phyloP scores from a whole-genome alignment of 1,140 invertebrate genomes.

The Drosophila burlai region DNA sequence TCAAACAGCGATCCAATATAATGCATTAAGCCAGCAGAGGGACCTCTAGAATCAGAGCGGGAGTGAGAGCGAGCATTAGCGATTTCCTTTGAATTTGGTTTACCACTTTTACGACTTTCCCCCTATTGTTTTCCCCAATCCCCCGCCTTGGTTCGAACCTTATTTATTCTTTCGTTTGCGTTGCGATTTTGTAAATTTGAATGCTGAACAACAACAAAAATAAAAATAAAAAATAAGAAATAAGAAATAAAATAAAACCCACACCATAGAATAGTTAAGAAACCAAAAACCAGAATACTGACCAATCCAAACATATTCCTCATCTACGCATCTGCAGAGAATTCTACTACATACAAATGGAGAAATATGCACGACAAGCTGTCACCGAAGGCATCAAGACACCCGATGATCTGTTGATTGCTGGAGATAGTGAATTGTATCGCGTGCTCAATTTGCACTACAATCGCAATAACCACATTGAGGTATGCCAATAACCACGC shows the following conservation, averaged over 20 bases:
- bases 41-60: constrained; percentile 48
- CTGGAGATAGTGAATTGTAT: constrained; percentile 98
- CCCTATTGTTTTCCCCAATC: constrained; percentile 25
- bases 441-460: constrained; percentile 99
- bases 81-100: constrained; percentile 61
- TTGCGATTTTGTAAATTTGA: constrained; percentile 77
- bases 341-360: constrained; percentile 99
- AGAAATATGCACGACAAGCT: constrained; percentile 99
- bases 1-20: constrained; percentile 80
- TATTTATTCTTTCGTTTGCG: constrained; percentile 28
- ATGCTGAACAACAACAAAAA: constrained; percentile 56
- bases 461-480: constrained; percentile 99
- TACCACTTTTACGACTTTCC: constrained; percentile 41
- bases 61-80: constrained; percentile 42
- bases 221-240: background rate
- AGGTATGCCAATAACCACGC: constrained; percentile 89
- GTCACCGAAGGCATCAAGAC: constrained; percentile 98
- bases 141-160: constrained; percentile 18
- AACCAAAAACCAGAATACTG: constrained; percentile 68
- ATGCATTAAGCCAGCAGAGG: constrained; percentile 71
- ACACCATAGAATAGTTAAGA: constrained; percentile 45
- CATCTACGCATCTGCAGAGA: constrained; percentile 92
- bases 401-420: constrained; percentile 96
- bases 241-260: constrained; percentile 16
- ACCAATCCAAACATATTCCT: constrained; percentile 81